Evolutionary conservation across 2,113 vertebrate genomes (phyloP).

Genomic region (Forbesichthys papilliferus): DNA sequence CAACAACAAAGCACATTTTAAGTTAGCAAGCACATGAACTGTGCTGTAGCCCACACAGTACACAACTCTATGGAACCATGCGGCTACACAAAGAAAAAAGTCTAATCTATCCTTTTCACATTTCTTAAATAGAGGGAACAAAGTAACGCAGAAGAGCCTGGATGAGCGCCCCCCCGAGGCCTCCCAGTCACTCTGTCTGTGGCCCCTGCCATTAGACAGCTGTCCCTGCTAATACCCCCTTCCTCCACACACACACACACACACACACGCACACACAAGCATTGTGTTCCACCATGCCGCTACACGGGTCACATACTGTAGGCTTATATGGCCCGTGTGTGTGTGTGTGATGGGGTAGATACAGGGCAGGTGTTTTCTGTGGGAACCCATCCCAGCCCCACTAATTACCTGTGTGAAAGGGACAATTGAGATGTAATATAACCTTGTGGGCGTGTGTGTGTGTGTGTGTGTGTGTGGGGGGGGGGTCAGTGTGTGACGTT

Average conservation of each 20-base stretch:
- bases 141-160: constrained; percentile 24
- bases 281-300: constrained; percentile 63
- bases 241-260: constrained; percentile 10
- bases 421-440: constrained; percentile 53
- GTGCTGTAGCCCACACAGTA: no score
- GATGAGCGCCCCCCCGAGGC: constrained; percentile 13
- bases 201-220: constrained; percentile 51
- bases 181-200: constrained; percentile 7
- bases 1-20: no score
- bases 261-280: constrained; percentile 28
- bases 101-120: no score
- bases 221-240: constrained; percentile 50
- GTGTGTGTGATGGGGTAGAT: constrained; percentile 23
- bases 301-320: constrained; percentile 34
- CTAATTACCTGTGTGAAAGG: constrained; percentile 66
- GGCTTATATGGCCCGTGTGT: no score
- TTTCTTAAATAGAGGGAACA: no score
- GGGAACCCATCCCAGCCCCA: constrained; percentile 62
- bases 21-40: no score
- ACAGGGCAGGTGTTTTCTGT: constrained; percentile 35
- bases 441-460: constrained; percentile 14
- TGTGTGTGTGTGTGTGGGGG: background rate
- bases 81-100: no score
- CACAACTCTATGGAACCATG: no score
- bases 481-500: background rate